A percentile compares a stretch with the other conserved stretches of the same genome.
These are phyloP conservation scores for Planococcus citri DNA, from an alignment of 1,140 invertebrate species.

Conservation along the genomic window DNA sequence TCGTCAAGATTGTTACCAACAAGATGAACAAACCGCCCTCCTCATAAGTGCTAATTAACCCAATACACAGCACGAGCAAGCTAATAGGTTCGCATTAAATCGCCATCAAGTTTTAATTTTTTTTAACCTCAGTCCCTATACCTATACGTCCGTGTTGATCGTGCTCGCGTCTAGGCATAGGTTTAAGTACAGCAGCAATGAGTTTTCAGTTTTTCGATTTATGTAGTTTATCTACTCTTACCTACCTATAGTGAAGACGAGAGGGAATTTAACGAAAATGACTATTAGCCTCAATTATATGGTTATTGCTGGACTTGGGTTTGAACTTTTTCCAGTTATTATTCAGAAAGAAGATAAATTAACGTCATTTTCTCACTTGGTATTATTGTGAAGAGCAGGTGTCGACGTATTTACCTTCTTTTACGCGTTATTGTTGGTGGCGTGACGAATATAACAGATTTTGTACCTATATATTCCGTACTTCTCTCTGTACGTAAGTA, in stretches of 20 bases:
- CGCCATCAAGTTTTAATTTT: constrained; percentile 14
- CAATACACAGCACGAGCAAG: too few species aligned
- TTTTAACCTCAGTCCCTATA: too few species aligned
- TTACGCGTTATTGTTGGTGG: background rate
- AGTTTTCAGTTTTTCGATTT: background rate
- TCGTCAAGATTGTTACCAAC: too few species aligned
- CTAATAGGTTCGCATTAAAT: background rate
- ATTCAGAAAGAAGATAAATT: constrained; percentile 12
- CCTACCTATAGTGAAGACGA: background rate
- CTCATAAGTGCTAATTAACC: too few species aligned
- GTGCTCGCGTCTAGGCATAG: too few species aligned
- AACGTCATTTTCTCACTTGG: constrained; percentile 14
- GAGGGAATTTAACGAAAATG: constrained; percentile 15
- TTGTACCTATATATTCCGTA: background rate
- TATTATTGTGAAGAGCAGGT: constrained; percentile 18
- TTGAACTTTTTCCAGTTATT: background rate
- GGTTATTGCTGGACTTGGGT: constrained; percentile 6
- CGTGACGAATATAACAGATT: constrained; percentile 17
- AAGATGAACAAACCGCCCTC: too few species aligned
- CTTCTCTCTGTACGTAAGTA: too few species aligned
- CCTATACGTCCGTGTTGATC: too few species aligned
- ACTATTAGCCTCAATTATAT: constrained; percentile 14
- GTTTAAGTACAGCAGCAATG: background rate
- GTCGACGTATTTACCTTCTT: constrained; percentile 18
- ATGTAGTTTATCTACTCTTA: too few species aligned